Evolutionary conservation across 2,888 invertebrate species (phyloP).

Genomic region (Myopa tessellatipennis): DNA sequence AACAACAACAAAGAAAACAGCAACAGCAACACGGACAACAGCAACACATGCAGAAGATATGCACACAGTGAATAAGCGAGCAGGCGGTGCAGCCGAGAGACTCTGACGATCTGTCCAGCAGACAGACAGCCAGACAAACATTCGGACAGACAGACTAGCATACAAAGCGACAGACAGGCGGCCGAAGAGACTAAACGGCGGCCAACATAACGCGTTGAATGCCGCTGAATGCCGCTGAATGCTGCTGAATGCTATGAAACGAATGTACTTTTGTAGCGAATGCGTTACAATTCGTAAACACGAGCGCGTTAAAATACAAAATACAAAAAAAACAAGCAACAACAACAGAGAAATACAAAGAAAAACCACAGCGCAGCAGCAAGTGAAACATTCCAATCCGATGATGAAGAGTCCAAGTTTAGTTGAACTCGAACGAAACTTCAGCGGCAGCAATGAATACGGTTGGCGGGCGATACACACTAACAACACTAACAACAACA

Average conservation of each 20-base stretch:
- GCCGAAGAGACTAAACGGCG: conserved; percentile 23
- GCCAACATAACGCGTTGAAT: not conserved
- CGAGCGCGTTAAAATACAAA: conserved; percentile 8
- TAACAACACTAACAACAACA: conserved; percentile 36
- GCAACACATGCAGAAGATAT: not conserved
- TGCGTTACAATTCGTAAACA: conserved; percentile 32
- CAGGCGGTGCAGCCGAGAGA: not conserved
- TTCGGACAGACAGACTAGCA: not conserved
- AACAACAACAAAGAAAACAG: not conserved
- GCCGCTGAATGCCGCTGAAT: too few relatives aligned
- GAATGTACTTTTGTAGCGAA: not conserved
- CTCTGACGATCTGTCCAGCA: not conserved
- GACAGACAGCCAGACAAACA: conserved; percentile 9
- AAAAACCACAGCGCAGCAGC: conserved; percentile 34
- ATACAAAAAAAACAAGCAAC: conserved; percentile 18
- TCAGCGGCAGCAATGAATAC: conserved; percentile 10
- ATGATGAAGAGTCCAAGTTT: conserved; percentile 69
- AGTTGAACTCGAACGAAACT: conserved; percentile 58
- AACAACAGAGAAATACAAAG: conserved; percentile 43
- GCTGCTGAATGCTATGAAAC: conserved; percentile 17
- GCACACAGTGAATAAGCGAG: conserved; percentile 9
- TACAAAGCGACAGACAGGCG: conserved; percentile 23
- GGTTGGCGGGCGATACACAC: conserved; percentile 14
- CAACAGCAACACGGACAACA: not conserved
- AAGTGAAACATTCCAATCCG: conserved; percentile 56